Evolutionary conservation across 2,797 vertebrate genomes (phyloP).

Genomic region (Dipus sagitta): DNA sequence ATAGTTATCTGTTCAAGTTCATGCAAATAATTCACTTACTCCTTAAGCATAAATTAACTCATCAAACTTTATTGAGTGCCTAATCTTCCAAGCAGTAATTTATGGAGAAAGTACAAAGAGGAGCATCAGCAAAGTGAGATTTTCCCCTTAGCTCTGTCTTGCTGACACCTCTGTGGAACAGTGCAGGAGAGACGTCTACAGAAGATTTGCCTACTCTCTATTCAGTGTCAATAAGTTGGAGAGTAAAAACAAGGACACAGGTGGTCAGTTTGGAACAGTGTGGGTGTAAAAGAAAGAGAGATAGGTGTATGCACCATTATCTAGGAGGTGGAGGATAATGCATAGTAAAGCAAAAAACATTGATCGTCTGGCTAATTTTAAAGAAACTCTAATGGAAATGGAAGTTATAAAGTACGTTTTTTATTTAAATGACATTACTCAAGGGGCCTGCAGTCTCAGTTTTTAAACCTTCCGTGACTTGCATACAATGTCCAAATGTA

Average conservation of each 20-base stretch:
- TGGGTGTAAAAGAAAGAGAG: not conserved
- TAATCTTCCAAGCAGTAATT: not conserved
- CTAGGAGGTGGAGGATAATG: not conserved
- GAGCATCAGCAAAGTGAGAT: accelerated
- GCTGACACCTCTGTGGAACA: accelerated
- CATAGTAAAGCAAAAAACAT: not conserved
- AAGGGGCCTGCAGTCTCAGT: not conserved
- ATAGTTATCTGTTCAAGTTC: not conserved
- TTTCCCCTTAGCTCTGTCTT: accelerated
- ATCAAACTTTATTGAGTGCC: not conserved
- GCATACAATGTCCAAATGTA: not conserved
- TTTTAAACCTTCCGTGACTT: not conserved
- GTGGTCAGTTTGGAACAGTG: not conserved
- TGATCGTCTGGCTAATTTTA: not conserved
- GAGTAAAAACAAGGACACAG: not conserved
- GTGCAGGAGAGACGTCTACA: accelerated
- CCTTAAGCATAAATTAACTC: not conserved
- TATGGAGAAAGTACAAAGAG: not conserved
- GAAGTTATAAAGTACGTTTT: not conserved
- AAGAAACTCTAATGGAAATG: not conserved
- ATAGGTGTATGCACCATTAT: not conserved
- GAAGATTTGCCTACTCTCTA: accelerated
- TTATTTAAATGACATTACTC: not conserved
- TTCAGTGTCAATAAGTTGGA: accelerated
- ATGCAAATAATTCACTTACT: not conserved